A percentile compares a stretch with the other conserved stretches of the same genome.
Conservation (phyloP, 2,888 invertebrate genomes). For the Keiferia lycopersicella region DNA sequence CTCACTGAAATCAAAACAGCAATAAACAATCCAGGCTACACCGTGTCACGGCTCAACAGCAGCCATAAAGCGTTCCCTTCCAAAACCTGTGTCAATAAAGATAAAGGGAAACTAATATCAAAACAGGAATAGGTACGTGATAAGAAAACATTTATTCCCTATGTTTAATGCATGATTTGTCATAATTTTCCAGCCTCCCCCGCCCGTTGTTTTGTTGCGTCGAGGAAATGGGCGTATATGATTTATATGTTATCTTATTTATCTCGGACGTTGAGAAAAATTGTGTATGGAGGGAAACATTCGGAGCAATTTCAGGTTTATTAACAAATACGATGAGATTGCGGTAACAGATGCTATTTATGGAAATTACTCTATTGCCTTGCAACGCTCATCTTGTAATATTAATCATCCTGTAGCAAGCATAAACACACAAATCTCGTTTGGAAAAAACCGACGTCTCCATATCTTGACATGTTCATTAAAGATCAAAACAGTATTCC, state of each 20-base stretch:
- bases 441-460: too few species aligned
- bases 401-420: neutral
- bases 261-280: conserved; percentile 70
- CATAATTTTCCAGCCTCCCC: conserved; percentile 78
- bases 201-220: conserved; percentile 73
- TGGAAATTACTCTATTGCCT: neutral
- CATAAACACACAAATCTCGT: neutral
- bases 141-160: conserved; percentile 82
- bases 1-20: conserved; percentile 26
- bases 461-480: conserved; percentile 15
- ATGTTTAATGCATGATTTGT: conserved; percentile 82
- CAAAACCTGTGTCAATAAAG: conserved; percentile 80
- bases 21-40: conserved; percentile 42
- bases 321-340: conserved; percentile 64
- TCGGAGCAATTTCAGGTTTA: conserved; percentile 59
- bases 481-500: conserved; percentile 12
- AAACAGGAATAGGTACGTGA: conserved; percentile 81
- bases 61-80: conserved; percentile 69
- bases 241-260: conserved; percentile 77
- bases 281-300: conserved; percentile 56
- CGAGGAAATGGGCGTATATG: conserved; percentile 75
- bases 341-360: conserved; percentile 47
- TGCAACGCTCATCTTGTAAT: neutral
- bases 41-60: conserved; percentile 54
- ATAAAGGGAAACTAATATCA: conserved; percentile 81